Percentiles rank a stretch among this genome's conserved stretches.
phyloP scores from a whole-genome alignment of 2,888 invertebrate species.

The Tigriopus californicus region DNA sequence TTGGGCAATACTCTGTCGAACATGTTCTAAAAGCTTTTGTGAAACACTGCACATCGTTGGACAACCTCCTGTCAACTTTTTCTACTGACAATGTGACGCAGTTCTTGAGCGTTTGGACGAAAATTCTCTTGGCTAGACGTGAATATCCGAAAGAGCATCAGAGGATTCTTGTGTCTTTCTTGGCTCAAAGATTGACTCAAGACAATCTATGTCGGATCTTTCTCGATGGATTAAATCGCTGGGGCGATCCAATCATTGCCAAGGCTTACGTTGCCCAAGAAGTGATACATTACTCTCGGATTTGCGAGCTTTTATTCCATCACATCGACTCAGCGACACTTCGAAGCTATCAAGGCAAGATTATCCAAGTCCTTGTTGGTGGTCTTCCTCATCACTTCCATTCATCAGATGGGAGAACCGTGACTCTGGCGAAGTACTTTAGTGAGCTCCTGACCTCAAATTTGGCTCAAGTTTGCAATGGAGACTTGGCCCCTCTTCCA shows the following conservation, averaged over 20 bases:
- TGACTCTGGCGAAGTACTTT: slow-evolving; percentile 2
- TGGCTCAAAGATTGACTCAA: background rate
- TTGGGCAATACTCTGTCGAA: no score
- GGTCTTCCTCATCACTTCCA: slow-evolving; percentile 9
- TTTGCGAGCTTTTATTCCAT: background rate
- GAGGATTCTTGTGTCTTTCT: background rate
- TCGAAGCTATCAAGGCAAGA: background rate
- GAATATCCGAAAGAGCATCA: no score
- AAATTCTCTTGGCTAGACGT: no score
- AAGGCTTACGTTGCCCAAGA: background rate
- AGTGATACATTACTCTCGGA: slow-evolving; percentile 3
- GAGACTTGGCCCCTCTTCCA: no score
- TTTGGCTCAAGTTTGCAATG: no score
- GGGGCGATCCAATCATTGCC: slow-evolving; percentile 11
- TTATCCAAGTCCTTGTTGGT: background rate
- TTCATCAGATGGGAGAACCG: background rate
- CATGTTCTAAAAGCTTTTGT: no score
- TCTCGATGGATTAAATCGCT: background rate
- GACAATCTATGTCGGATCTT: background rate
- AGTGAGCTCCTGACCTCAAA: slow-evolving; percentile 4
- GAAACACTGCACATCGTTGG: no score
- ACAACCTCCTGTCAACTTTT: no score
- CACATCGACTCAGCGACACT: background rate
- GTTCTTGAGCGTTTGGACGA: no score
- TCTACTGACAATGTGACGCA: no score